Conservation (phyloP, 2,113 vertebrate genomes). For the Ciconia stormi region DNA sequence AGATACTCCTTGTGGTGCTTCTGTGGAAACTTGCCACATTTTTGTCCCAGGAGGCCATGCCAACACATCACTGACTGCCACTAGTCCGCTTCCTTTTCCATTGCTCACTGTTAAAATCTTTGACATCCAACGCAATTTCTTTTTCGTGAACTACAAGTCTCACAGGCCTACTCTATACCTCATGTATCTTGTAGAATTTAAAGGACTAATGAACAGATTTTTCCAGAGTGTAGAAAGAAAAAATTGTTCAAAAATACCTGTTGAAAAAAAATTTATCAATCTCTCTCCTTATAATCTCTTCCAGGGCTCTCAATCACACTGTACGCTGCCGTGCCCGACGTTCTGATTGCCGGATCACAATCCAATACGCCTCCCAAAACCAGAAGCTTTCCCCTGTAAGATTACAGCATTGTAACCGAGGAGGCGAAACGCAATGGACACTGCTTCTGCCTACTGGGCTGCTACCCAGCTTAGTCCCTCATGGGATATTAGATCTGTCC, state of each 20-base stretch:
- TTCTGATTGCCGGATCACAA: background rate
- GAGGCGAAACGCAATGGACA: background rate
- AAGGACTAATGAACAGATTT: background rate
- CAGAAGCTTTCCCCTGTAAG: background rate
- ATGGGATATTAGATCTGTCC: background rate
- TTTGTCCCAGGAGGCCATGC: background rate
- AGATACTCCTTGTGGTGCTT: background rate
- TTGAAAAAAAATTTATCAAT: background rate
- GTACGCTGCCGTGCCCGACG: rapidly evolving
- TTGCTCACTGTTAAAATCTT: conserved; percentile 8
- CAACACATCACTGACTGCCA: background rate
- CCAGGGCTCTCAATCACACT: background rate
- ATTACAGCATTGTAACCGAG: background rate
- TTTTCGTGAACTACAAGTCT: background rate
- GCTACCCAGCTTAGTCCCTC: background rate
- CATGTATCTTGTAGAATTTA: background rate
- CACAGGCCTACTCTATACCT: background rate
- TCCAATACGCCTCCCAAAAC: background rate
- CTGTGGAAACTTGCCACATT: background rate
- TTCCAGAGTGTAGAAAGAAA: background rate
- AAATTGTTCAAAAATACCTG: background rate
- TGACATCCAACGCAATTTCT: background rate
- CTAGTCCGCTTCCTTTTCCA: conserved; percentile 21
- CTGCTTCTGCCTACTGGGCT: background rate
- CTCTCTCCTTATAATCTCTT: background rate